Evolutionary conservation across 2,113 vertebrate genomes (phyloP).

Genomic region (Heliornis fulica): DNA sequence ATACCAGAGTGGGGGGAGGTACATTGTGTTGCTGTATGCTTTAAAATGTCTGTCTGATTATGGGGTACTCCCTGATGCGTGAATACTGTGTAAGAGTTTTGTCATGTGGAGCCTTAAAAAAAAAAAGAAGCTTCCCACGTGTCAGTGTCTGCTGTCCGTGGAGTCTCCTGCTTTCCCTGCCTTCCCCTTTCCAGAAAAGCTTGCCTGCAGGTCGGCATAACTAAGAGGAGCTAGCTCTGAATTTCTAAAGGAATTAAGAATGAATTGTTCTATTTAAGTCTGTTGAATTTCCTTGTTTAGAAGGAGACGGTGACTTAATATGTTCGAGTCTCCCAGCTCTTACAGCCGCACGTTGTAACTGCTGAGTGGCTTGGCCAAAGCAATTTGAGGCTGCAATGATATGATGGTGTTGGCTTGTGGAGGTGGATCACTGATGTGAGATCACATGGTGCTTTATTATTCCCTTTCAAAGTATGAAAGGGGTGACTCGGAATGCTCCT

Average conservation of each 20-base stretch:
- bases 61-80: neutral
- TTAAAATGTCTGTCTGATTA: neutral
- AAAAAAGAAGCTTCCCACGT: neutral
- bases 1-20: neutral
- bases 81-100: neutral
- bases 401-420: rapidly evolving
- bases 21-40: rapidly evolving
- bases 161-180: neutral
- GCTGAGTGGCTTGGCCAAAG: neutral
- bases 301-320: neutral
- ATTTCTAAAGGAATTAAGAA: neutral
- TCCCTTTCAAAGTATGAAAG: neutral
- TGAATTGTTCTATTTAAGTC: neutral
- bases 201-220: no score
- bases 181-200: neutral
- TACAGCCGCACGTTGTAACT: neutral
- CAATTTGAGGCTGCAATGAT: neutral
- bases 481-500: neutral
- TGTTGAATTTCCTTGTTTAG: neutral
- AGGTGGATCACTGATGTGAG: neutral
- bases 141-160: neutral
- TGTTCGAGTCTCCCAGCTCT: neutral
- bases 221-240: neutral
- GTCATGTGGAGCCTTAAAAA: neutral
- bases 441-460: neutral